phyloP scores from a whole-genome alignment of 2,797 vertebrate genomes.

The Leucoraja ocellata region DNA sequence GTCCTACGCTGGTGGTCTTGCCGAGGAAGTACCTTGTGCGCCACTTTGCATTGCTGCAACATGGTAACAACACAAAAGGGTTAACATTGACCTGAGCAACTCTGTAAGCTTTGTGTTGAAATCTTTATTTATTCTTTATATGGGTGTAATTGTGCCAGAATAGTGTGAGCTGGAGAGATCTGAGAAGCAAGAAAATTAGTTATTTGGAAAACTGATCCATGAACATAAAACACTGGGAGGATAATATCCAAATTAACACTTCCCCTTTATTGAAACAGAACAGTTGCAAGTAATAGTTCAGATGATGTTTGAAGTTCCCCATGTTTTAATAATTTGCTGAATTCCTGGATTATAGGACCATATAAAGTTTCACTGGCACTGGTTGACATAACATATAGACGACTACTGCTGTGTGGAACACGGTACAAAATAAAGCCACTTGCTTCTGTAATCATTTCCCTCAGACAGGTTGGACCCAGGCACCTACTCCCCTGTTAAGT shows the following conservation, averaged over 20 bases:
- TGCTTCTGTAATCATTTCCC: slow-evolving; percentile 8
- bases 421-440: not conserved
- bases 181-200: not conserved
- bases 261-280: not conserved
- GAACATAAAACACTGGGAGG: not conserved
- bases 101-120: not conserved
- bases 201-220: not conserved
- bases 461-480: not conserved
- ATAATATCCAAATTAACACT: not conserved
- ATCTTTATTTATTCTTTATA: not conserved
- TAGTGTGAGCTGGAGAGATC: not conserved
- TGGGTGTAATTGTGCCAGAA: not conserved
- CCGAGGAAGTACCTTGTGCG: too few relatives aligned
- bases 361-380: not conserved
- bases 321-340: slow-evolving; percentile 19
- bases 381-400: not conserved
- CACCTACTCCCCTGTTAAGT: slow-evolving; percentile 16
- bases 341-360: slow-evolving; percentile 5
- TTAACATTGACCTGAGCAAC: not conserved
- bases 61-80: not conserved
- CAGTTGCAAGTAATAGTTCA: not conserved
- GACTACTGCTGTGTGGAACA: not conserved
- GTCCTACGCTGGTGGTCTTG: too few relatives aligned
- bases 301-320: not conserved
- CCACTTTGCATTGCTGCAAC: not conserved